phyloP scores from a whole-genome alignment of 2,888 invertebrate genomes.

The Laspeyria flexula region DNA sequence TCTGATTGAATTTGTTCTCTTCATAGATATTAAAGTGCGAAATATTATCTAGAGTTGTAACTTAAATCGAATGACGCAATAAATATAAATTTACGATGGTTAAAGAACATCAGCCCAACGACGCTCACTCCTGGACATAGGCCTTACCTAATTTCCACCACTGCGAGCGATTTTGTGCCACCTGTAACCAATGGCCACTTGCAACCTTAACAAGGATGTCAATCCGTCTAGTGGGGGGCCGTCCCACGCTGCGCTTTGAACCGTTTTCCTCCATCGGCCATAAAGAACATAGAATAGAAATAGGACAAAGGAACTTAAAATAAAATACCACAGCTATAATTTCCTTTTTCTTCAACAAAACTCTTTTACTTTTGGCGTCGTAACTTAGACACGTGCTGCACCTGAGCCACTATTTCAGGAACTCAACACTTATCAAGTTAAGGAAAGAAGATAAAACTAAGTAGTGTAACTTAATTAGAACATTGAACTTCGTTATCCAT shows the following conservation, averaged over 20 bases:
- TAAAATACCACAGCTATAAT: neutral
- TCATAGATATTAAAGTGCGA: neutral
- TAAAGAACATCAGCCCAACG: no score
- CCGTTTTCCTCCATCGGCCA: no score
- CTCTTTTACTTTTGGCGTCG: neutral
- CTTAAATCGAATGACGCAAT: no score
- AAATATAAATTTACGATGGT: no score
- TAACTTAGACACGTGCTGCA: conserved; percentile 4
- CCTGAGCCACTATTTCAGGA: conserved; percentile 10
- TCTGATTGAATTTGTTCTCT: neutral
- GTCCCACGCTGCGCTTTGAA: no score
- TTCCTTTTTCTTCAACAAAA: neutral
- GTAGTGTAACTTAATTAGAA: conserved; percentile 42
- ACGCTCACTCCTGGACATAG: no score
- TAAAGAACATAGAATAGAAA: neutral
- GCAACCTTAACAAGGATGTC: no score
- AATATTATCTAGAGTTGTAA: no score
- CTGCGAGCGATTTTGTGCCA: no score
- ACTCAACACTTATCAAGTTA: conserved; percentile 15
- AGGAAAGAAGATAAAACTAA: conserved; percentile 34
- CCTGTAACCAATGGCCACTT: no score
- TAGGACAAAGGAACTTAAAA: neutral
- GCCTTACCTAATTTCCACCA: no score
- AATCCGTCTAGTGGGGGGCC: no score
- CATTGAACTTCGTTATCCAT: conserved; percentile 34